Base-by-base conservation (phyloP, 1,140 invertebrate genomes). In the Brachionus rubens region DNA sequence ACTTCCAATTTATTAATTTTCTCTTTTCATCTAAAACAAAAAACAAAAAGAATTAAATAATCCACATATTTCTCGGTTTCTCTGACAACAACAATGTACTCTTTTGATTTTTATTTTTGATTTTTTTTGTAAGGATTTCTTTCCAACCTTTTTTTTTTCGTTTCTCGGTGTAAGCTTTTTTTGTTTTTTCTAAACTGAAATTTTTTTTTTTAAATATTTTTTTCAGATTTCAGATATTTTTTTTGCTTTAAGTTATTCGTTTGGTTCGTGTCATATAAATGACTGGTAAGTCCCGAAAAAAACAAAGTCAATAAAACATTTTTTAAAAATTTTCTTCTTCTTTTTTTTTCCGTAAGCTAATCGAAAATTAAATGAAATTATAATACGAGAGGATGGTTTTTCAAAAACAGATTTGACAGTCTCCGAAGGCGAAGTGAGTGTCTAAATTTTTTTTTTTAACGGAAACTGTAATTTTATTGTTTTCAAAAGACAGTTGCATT, bases 291-390 rank as follows among this genome's bases (percentile, higher is more conserved):
- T 59, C 16, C 16, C n/a, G n/a, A n/a, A n/a, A n/a, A n/a, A n/a
- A n/a, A n/a, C n/a, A n/a, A n/a, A n/a, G n/a, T n/a, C n/a, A n/a
- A n/a, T n/a, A n/a, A n/a, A n/a, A n/a, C n/a, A n/a, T n/a, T n/a
- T n/a, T n/a, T n/a, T n/a, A n/a, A n/a, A n/a, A n/a, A n/a, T n/a
- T n/a, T n/a, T n/a, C n/a, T n/a, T n/a, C n/a, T 36, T 36, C 9
- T 36, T 36, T 46, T 4, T 46, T 46, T 46, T 7, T 46, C 3
- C 24, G 41, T 14, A 46, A 65, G 59, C 40, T 4, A 65, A 46
- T 65, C 59, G 68, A 24, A 72, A 72, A 46, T 28, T 72, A 30
- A 72, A 72, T 30, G 68, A 72, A 50, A 30, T 72, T 41, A 50
- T 72, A 24, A 72, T 72, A 10, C 36, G 50, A 21, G 28, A 48